Evolutionary conservation across 1,140 invertebrate genomes (phyloP), one percentile per base, ranked within the genome.

Genomic region (Drosophila miranda): DNA sequence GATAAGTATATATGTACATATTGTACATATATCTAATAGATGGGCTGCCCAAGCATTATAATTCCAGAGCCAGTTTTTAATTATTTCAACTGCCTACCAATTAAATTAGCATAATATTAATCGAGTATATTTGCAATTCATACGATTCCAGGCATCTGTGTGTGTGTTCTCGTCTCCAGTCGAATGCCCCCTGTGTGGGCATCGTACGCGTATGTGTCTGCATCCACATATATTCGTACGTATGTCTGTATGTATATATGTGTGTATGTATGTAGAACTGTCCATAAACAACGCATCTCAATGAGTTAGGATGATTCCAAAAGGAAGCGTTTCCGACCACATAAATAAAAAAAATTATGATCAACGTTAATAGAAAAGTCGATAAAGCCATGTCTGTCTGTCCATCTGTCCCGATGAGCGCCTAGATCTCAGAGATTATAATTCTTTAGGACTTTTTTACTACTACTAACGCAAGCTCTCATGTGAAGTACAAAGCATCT

Each of bases 221-320:
- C 46, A 49, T 61, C 23, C 50, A 21, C 50, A 48, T n/a, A 26
- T 19, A 28, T 19, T 34, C 1, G 14, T 16, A 49, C 43, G 23
- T 23, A 34, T 14, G 14, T 28, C 0, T 16, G 5, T 34, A 11
- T 16, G 16, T 16, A 38, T 30, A 1, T n/a, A 1, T 44, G 1
- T 45, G 5, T n/a, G 8, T 19, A 9, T 7, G 23, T 26, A 9
- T 43, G 16, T 48, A 34, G 51, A 23, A 38, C 53, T 62, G 54
- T 67, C 57, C 55, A 67, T 80, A 52, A 70, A 61, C 61, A 62
- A 71, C 60, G 55, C 68, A 68, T 67, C 82, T 53, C 48, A 63
- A 71, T 77, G 78, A 87, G 78, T 82, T 87, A 81, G n/a, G n/a
- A n/a, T n/a, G n/a, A n/a, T n/a, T n/a, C n/a, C 16, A 16, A 16